phyloP scores from a whole-genome alignment of 1,140 invertebrate genomes.

The Eupeodes corollae region DNA sequence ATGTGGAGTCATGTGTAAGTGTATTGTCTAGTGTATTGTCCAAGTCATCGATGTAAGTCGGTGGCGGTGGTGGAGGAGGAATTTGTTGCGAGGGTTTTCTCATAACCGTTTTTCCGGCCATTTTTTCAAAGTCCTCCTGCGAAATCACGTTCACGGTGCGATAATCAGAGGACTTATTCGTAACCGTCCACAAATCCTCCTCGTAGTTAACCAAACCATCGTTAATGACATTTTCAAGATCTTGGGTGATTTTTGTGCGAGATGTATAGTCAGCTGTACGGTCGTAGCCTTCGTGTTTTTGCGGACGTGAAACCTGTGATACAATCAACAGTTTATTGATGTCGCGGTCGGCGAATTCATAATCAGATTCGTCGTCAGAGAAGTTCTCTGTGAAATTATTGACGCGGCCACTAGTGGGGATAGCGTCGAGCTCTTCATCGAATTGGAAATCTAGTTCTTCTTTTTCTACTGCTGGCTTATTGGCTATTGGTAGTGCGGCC shows the following conservation, averaged over 20 bases:
- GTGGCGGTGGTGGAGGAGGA: constrained; percentile 61
- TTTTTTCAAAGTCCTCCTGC: constrained; percentile 76
- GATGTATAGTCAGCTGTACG: constrained; percentile 75
- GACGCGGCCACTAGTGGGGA: constrained; percentile 52
- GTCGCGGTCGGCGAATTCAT: constrained; percentile 83
- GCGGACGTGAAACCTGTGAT: constrained; percentile 63
- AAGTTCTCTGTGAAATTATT: constrained; percentile 70
- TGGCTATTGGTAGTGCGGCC: constrained; percentile 21
- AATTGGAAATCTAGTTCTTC: constrained; percentile 95
- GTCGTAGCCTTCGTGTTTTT: constrained; percentile 81
- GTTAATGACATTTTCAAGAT: constrained; percentile 86
- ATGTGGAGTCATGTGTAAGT: constrained; percentile 18
- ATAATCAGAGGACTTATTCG: constrained; percentile 47
- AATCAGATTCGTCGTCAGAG: constrained; percentile 72
- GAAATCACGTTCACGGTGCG: constrained; percentile 84
- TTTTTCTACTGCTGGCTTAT: constrained; percentile 43
- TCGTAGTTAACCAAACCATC: constrained; percentile 93
- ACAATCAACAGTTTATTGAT: constrained; percentile 93
- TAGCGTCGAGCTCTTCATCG: constrained; percentile 78
- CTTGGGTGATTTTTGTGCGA: constrained; percentile 83
- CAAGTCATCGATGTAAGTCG: constrained; percentile 18
- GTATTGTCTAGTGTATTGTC: constrained; percentile 9
- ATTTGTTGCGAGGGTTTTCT: constrained; percentile 57
- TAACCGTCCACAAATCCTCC: constrained; percentile 66
- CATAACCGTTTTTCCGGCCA: constrained; percentile 51